Evolutionary conservation across 2,797 vertebrate genomes (phyloP), one percentile per base, ranked within the genome.

Genomic region (Acanthiza pusilla): DNA sequence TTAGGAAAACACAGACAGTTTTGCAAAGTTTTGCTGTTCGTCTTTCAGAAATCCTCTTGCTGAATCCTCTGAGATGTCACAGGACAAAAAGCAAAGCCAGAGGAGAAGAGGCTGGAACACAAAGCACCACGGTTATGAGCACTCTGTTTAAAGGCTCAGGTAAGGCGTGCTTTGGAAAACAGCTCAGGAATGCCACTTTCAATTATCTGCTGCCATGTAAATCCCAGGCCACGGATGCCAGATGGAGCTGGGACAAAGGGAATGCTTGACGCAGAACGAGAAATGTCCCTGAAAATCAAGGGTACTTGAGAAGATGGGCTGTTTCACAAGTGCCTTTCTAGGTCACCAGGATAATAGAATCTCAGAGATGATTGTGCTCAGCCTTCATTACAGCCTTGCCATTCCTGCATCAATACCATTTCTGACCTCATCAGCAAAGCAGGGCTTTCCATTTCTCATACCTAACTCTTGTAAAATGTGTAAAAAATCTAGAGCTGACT

Each of bases 151-250:
- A 91, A 87, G 57, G 85, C 68, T 68, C 77, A 76, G 73, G 60
- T 91, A 42, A 93, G 30, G 23, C 11, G 2, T 63, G 45, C 16
- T 94, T 93, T 38, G 90, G 73, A 20, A 87, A 81, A 51, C 77
- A 91, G 74, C 2, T 4, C 77, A 30, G 3, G 5, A 74, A 50
- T 29, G 55, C 8, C 47, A 1, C 47, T 79, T 76, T 76, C 88
- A 89, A 13, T 94, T 70, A 75, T 71, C 90, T 88, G 50, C 82
- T 92, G 78, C 85, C 73, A 51, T 16, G 84, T 42, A 93, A 89
- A 90, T 93, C 73, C 78, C 86, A 58, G 40, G 58, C 66, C 25
- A 10, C 10, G 50, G 76, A 15, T 83, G 82, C 63, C 93, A 89
- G 85, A 71, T 71, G 73, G 67, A 93, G 77, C 79, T 61, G 81